A percentile compares a stretch with the other conserved stretches of the same genome.
phyloP scores from a whole-genome alignment of 1,140 invertebrate genomes.

The Galleria mellonella region DNA sequence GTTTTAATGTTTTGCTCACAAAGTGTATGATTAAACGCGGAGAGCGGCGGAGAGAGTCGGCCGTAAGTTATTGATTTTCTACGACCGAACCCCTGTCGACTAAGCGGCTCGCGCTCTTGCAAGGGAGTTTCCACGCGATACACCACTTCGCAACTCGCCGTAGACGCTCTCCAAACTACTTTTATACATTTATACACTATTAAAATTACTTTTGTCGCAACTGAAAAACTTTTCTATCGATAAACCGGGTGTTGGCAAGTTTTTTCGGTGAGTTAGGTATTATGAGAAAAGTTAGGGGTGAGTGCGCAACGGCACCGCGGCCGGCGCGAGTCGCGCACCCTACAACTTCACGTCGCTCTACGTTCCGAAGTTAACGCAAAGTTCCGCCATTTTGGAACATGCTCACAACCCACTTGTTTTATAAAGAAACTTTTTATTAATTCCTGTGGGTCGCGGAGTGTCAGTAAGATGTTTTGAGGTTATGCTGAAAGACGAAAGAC shows the following conservation, averaged over 20 bases:
- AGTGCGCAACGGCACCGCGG: slow-evolving; percentile 50
- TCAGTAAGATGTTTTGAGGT: slow-evolving; percentile 74
- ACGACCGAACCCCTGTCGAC: slow-evolving; percentile 68
- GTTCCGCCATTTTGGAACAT: slow-evolving; percentile 76
- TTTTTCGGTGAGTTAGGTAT: slow-evolving; percentile 41
- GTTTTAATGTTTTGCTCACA: slow-evolving; percentile 74
- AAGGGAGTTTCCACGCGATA: slow-evolving; percentile 34
- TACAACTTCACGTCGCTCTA: slow-evolving; percentile 71
- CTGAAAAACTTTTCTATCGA: slow-evolving; percentile 37
- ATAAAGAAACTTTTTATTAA: slow-evolving; percentile 77
- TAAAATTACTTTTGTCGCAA: slow-evolving; percentile 30
- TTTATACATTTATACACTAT: slow-evolving; percentile 18
- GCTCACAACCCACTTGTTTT: slow-evolving; percentile 76
- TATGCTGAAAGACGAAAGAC: slow-evolving; percentile 58
- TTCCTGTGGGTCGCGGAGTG: slow-evolving; percentile 74
- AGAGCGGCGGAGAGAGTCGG: slow-evolving; percentile 70
- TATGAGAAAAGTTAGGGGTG: slow-evolving; percentile 63
- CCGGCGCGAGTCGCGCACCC: slow-evolving; percentile 57
- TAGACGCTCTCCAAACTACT: slow-evolving; percentile 38
- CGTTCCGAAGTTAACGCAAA: slow-evolving; percentile 75
- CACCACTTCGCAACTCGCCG: slow-evolving; percentile 36
- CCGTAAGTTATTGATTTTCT: slow-evolving; percentile 76
- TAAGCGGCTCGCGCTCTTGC: slow-evolving; percentile 60
- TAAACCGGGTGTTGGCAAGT: slow-evolving; percentile 45
- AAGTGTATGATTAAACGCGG: slow-evolving; percentile 73